Evolutionary conservation across 1,140 invertebrate genomes (phyloP).

Genomic region (Harlomillsia oculata): DNA sequence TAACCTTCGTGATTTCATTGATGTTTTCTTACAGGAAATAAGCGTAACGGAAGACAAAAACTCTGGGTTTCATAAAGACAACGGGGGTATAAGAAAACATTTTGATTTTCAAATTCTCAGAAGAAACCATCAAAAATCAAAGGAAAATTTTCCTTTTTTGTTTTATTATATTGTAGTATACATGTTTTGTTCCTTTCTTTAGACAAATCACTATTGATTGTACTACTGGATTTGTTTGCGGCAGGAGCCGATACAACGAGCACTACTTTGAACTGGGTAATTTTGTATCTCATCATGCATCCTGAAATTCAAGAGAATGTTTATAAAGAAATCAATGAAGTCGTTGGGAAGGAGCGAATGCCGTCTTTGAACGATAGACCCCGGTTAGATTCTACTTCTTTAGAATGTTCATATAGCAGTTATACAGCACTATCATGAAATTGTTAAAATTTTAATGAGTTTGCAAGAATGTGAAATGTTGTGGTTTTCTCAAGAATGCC

Average conservation of each 20-base stretch:
- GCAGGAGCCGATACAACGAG: conserved; percentile 18
- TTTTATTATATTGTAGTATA: not conserved
- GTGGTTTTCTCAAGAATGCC: not conserved
- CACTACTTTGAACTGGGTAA: conserved; percentile 8
- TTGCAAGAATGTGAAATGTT: not conserved
- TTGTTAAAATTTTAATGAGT: not conserved
- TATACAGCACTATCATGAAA: not conserved
- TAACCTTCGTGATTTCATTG: conserved; percentile 16
- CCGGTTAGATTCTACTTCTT: not conserved
- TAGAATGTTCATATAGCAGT: not conserved
- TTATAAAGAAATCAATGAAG: conserved; percentile 13
- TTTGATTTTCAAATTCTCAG: not conserved
- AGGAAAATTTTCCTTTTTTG: not conserved
- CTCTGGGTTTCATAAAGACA: conserved; percentile 5
- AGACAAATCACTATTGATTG: not conserved
- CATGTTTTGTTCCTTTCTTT: not conserved
- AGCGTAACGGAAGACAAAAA: conserved; percentile 3
- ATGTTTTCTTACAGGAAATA: conserved; percentile 10
- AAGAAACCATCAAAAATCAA: not conserved
- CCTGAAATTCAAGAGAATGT: conserved; percentile 14
- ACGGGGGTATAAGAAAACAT: not conserved
- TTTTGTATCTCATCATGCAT: conserved; percentile 7
- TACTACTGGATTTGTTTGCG: conserved; percentile 18
- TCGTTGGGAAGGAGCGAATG: conserved; percentile 8
- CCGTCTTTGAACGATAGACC: conserved; percentile 7